phyloP scores from a whole-genome alignment of 2,113 vertebrate species.

The Thomomys bottae region DNA sequence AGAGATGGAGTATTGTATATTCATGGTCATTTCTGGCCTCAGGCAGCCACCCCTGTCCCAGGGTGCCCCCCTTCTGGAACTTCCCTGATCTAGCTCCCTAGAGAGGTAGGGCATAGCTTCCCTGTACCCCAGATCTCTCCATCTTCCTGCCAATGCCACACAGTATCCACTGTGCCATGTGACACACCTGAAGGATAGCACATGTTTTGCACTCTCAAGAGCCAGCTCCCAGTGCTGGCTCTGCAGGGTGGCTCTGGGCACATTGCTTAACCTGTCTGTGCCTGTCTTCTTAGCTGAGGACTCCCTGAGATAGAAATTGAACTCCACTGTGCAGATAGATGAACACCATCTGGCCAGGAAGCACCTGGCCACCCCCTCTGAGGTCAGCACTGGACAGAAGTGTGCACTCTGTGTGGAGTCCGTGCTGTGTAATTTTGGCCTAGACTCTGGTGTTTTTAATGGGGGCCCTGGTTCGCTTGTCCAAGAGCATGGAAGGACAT shows the following conservation, averaged over 20 bases:
- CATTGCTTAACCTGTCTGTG: not conserved
- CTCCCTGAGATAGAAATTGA: not conserved
- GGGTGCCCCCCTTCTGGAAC: not conserved
- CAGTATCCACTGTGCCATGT: not conserved
- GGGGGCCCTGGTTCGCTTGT: not conserved
- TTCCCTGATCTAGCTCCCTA: not conserved
- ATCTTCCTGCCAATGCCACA: not conserved
- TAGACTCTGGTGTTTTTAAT: not conserved
- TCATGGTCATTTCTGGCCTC: not conserved
- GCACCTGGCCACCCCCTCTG: rapidly evolving
- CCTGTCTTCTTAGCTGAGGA: not conserved
- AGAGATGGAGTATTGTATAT: too few relatives aligned
- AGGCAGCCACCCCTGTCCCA: not conserved
- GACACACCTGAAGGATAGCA: not conserved
- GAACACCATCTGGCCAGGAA: not conserved
- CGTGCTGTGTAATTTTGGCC: not conserved
- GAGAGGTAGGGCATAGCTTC: not conserved
- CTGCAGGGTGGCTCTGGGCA: not conserved
- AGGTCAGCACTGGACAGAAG: not conserved
- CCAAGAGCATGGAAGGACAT: not conserved
- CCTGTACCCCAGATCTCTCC: not conserved
- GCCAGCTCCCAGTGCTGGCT: not conserved
- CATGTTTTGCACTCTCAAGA: not conserved
- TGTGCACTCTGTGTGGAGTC: too few relatives aligned
- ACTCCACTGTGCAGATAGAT: not conserved